A percentile compares a stretch with the other conserved stretches of the same genome.
Evolutionary conservation across 2,888 invertebrate genomes (phyloP).

Genomic region (Phasia obesa): DNA sequence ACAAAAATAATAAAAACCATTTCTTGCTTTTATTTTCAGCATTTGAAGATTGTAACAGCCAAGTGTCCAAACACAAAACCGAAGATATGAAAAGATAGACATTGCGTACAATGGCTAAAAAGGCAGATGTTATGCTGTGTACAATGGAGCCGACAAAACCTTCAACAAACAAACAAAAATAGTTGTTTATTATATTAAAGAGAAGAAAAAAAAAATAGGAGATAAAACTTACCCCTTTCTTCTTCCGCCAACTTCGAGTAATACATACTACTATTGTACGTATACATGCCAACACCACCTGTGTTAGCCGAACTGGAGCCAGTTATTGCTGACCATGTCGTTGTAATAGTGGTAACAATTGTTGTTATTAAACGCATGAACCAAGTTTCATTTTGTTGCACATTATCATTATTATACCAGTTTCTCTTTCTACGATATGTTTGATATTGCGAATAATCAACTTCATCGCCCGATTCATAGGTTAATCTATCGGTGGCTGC

Average conservation of each 20-base stretch:
- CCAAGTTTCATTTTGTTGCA: constrained; percentile 74
- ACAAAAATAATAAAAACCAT: constrained; percentile 79
- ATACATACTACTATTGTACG: constrained; percentile 73
- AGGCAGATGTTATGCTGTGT: constrained; percentile 73
- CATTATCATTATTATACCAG: constrained; percentile 57
- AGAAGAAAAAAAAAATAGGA: constrained; percentile 6
- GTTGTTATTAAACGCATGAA: constrained; percentile 76
- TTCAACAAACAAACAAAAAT: constrained; percentile 50
- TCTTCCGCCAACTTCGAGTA: constrained; percentile 73
- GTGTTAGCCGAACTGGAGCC: constrained; percentile 41
- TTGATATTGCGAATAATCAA: constrained; percentile 76
- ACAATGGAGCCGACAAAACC: constrained; percentile 75
- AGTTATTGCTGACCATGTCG: constrained; percentile 74
- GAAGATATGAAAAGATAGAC: constrained; percentile 79
- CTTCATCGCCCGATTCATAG: constrained; percentile 82
- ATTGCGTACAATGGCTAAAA: constrained; percentile 75
- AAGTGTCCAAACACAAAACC: constrained; percentile 80
- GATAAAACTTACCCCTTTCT: constrained; percentile 73
- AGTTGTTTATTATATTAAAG: constrained; percentile 10
- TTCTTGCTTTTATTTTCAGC: constrained; percentile 78
- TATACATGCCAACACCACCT: constrained; percentile 68
- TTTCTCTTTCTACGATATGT: constrained; percentile 71
- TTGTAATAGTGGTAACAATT: constrained; percentile 75
- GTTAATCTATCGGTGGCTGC: constrained; percentile 74
- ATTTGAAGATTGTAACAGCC: constrained; percentile 77